Evolutionary conservation across 1,140 invertebrate species (phyloP).

Genomic region (Metopolophium dirhodum): DNA sequence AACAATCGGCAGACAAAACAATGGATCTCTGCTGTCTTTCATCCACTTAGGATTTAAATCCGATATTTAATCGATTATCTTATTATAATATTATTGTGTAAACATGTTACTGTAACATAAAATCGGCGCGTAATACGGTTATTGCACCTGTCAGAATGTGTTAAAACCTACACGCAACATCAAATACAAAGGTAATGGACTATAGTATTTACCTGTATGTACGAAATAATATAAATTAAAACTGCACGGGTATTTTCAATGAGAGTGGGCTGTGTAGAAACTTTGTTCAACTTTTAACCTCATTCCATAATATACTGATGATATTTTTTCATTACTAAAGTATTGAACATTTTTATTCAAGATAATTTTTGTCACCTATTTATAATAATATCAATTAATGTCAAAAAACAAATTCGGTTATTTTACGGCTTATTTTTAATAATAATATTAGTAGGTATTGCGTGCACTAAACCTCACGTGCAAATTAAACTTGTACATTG

Average conservation of each 20-base stretch:
- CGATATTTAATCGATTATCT: background rate
- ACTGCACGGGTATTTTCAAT: background rate
- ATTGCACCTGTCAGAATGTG: background rate
- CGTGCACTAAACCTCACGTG: no score
- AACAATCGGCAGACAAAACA: background rate
- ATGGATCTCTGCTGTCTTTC: background rate
- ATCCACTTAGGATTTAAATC: background rate
- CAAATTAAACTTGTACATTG: no score
- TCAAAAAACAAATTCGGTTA: background rate
- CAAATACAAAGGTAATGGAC: background rate
- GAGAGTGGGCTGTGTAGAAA: background rate
- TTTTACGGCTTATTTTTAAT: background rate
- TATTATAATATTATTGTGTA: background rate
- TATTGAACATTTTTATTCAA: background rate
- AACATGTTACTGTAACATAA: background rate
- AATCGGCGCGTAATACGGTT: background rate
- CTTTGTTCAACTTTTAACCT: background rate
- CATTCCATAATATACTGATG: background rate
- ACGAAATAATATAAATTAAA: background rate
- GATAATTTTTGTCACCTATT: background rate
- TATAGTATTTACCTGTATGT: background rate
- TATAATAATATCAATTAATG: background rate
- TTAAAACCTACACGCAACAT: constrained; percentile 8
- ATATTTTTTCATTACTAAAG: background rate
- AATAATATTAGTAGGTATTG: no score